These are phyloP conservation scores for Seira ritae DNA, from an alignment of 2,888 invertebrate genomes.

Conservation along the genomic window DNA sequence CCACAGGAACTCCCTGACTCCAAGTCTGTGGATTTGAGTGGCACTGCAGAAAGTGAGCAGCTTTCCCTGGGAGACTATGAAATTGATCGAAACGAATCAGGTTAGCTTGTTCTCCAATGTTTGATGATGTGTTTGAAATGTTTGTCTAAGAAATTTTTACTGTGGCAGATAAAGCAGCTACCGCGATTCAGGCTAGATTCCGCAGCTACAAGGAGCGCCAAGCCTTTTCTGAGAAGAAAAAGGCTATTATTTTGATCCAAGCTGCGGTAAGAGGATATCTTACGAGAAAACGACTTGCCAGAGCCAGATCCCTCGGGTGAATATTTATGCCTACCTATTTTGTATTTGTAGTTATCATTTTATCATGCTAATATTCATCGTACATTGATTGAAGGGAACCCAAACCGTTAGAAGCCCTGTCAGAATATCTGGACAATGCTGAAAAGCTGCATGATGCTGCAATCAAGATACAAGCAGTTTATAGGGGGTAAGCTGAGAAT, in stretches of 20 bases:
- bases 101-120: neutral
- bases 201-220: constrained; percentile 63
- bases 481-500: constrained; percentile 60
- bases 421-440: no score
- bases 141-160: no score
- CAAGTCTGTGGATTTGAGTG: neutral
- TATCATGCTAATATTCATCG: neutral
- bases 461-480: constrained; percentile 68
- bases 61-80: neutral
- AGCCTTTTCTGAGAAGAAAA: constrained; percentile 57
- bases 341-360: neutral
- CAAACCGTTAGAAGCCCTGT: no score
- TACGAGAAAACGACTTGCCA: constrained; percentile 67
- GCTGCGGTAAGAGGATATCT: constrained; percentile 69
- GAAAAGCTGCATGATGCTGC: constrained; percentile 63
- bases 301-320: neutral
- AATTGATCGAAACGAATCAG: neutral
- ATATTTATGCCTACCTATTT: constrained; percentile 4
- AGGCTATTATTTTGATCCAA: constrained; percentile 64
- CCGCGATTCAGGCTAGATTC: constrained; percentile 70
- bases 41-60: neutral
- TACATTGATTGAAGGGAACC: no score
- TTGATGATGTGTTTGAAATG: neutral
- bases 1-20: neutral
- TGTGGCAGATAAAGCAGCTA: constrained; percentile 59